These are phyloP conservation scores for Griposia aprilina DNA, from an alignment of 2,888 invertebrate genomes.

Conservation along the genomic window DNA sequence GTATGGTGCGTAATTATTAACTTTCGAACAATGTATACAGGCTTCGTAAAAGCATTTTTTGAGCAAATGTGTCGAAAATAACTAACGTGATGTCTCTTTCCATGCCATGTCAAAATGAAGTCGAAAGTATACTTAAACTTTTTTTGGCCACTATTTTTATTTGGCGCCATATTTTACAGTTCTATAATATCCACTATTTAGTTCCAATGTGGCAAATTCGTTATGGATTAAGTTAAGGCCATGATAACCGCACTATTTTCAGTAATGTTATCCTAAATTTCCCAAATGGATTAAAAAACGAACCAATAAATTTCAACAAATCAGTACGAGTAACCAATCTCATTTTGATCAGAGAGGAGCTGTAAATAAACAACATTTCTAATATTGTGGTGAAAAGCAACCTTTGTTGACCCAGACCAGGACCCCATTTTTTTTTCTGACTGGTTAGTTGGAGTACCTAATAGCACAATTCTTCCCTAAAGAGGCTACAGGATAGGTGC, in stretches of 20 bases:
- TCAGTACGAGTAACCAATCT: not conserved
- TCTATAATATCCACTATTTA: not conserved
- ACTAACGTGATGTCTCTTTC: too few relatives aligned
- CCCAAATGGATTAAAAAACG: not conserved
- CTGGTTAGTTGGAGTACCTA: not conserved
- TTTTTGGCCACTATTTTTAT: not conserved
- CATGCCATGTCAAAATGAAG: too few relatives aligned
- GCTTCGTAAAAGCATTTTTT: too few relatives aligned
- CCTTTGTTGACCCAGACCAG: not conserved
- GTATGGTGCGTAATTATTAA: too few relatives aligned
- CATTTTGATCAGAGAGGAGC: not conserved
- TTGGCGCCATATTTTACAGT: not conserved
- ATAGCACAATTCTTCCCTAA: not conserved
- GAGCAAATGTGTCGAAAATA: too few relatives aligned
- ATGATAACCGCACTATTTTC: not conserved
- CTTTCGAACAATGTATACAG: too few relatives aligned
- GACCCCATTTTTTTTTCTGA: not conserved
- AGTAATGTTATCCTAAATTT: too few relatives aligned
- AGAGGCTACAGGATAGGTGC: not conserved
- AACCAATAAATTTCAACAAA: not conserved
- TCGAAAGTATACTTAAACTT: not conserved
- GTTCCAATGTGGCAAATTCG: not conserved
- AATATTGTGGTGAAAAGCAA: not conserved
- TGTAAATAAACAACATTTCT: not conserved
- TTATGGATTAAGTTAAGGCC: not conserved